Base-by-base conservation (phyloP, 2,113 vertebrate species). In the Orthonyx spaldingii region DNA sequence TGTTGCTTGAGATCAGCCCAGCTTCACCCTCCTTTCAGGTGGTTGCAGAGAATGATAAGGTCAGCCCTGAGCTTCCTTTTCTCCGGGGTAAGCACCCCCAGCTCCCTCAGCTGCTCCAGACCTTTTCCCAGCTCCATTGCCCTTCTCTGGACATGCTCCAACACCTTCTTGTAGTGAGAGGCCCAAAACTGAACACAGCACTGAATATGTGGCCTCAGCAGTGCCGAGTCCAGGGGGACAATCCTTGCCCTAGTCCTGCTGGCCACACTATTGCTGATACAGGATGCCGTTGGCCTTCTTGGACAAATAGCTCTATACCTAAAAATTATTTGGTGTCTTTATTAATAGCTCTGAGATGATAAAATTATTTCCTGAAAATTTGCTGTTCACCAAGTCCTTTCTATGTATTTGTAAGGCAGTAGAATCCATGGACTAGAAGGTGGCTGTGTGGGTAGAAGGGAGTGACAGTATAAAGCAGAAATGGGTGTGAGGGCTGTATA, bases 121-220 rank as follows among this genome's bases (percentile, higher is more conserved):
- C 33, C 30, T 28, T 63, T 72, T 22, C 50, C 26, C 30, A 42
- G 16, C 30, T 47, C 18, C 0, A 0, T 4, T 91, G 12, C 30
- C 23, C 22, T 69, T 64, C 27, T 37, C 30, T 70, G 61, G 30
- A 42, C 37, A 14, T 0, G 0, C 27, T 88, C 4, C 37, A 41
- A 4, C 23, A 26, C 55, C 44, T 75, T 83, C 18, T 14, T 68
- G 37, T 39, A 47, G 30, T 42, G 49, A 68, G 42, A 15, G 12
- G 23, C 46, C n/a, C 56, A 65, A n/a, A 75, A 32, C 24, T 44
- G 61, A 55, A 21, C 35, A 13, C 10, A 16, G 28, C 5, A 16
- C 10, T 52, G 1, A 2, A 35, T 18, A 18, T 84, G 33, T 14
- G 4, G 21, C 60, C 55, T 33, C 78, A 87, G 32, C 57, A 77